Conservation (phyloP, 2,797 vertebrate species). For the Pogoniulus pusillus region DNA sequence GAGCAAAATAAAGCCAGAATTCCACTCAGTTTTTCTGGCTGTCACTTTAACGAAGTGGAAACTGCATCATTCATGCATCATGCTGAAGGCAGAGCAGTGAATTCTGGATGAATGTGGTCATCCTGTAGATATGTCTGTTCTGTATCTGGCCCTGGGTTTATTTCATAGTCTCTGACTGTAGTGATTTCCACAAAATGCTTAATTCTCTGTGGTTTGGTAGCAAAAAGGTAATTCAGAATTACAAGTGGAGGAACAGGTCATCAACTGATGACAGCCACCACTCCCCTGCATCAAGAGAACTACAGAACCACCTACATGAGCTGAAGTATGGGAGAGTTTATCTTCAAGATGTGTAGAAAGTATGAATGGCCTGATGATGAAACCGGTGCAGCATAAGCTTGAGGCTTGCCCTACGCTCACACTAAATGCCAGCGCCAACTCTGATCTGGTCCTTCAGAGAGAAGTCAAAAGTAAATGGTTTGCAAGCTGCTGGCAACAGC, state of each 20-base stretch:
- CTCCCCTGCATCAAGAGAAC: not conserved
- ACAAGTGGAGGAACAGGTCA: not conserved
- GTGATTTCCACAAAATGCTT: not conserved
- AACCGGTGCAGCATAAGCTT: not conserved
- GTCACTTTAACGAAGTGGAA: not conserved
- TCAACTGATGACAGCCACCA: not conserved
- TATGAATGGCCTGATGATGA: not conserved
- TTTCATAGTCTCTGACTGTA: not conserved
- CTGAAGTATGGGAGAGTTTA: not conserved
- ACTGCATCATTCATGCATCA: not conserved
- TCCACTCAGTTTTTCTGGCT: not conserved
- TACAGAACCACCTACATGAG: not conserved
- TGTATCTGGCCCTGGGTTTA: not conserved
- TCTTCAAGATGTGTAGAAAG: not conserved
- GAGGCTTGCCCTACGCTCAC: not conserved
- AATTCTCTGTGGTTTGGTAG: not conserved
- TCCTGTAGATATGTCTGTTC: not conserved
- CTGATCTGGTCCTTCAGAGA: not conserved
- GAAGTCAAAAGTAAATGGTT: not conserved
- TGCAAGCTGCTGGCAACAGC: constrained; percentile 3
- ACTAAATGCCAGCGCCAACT: not conserved
- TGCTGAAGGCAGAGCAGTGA: not conserved
- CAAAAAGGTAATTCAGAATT: not conserved
- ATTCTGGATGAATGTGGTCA: not conserved
- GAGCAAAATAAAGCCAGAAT: not conserved